Conservation (phyloP, 2,113 vertebrate species). For the crab-eating macaque (Macaca fascicularis) region DNA sequence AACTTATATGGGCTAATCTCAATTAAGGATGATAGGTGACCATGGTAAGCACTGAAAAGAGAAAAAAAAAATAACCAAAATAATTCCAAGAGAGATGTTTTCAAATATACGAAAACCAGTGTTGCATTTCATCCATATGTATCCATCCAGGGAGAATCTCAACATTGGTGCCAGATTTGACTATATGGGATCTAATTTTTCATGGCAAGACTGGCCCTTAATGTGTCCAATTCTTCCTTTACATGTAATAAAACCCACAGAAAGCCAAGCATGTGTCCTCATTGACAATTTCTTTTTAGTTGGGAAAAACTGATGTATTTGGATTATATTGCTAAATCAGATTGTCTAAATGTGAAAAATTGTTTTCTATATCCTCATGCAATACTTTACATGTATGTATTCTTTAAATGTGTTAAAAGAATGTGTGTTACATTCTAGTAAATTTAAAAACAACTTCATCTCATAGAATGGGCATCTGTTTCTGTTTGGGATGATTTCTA, state of each 20-base stretch:
- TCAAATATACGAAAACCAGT: background rate
- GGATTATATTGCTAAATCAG: background rate
- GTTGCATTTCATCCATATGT: background rate
- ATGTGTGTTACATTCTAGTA: background rate
- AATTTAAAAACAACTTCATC: background rate
- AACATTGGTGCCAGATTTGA: background rate
- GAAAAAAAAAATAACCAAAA: slow-evolving; percentile 66
- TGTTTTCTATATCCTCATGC: slow-evolving; percentile 12
- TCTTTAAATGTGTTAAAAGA: slow-evolving; percentile 14
- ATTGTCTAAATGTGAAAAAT: background rate
- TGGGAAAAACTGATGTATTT: slow-evolving; percentile 13
- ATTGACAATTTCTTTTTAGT: background rate
- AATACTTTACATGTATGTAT: background rate
- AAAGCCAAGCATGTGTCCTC: background rate
- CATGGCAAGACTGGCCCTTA: background rate
- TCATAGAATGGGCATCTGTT: background rate
- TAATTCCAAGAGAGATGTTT: slow-evolving; percentile 35
- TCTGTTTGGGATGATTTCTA: background rate
- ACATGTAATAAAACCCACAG: background rate
- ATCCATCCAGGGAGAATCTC: background rate
- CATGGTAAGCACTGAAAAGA: slow-evolving; percentile 94
- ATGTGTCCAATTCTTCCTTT: background rate
- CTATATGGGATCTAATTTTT: background rate
- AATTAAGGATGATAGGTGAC: slow-evolving; percentile 96
- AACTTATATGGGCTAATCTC: slow-evolving; percentile 99